A percentile compares a stretch with the other conserved stretches of the same genome.
Evolutionary conservation across 1,140 invertebrate genomes (phyloP).

Genomic region (Mactra quadrangularis): DNA sequence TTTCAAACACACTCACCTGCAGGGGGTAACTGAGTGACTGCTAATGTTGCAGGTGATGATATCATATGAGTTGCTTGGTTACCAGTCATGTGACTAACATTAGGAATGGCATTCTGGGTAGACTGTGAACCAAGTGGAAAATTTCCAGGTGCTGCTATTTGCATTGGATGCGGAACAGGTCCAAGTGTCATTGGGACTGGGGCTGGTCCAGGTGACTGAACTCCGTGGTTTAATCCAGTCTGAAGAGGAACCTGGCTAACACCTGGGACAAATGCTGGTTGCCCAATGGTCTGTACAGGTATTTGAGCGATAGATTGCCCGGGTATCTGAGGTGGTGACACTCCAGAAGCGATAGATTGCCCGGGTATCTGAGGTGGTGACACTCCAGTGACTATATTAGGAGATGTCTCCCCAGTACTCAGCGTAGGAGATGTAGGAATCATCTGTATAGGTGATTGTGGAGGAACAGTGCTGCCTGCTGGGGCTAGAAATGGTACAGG

Average conservation of each 20-base stretch:
- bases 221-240: neutral
- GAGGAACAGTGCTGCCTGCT: constrained; percentile 10
- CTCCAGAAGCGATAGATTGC: neutral
- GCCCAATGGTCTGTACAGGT: neutral
- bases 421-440: constrained; percentile 3
- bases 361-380: neutral
- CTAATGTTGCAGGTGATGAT: constrained; percentile 56
- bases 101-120: neutral
- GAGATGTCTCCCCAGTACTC: neutral
- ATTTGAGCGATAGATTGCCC: constrained; percentile 1
- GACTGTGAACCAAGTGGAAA: too few relatives aligned
- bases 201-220: neutral
- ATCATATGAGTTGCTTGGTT: too few relatives aligned
- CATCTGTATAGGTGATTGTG: neutral
- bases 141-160: neutral
- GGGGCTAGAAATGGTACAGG: constrained; percentile 85
- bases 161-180: too few relatives aligned
- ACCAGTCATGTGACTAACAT: constrained; percentile 21
- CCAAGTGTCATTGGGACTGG: neutral
- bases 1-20: constrained; percentile 7
- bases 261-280: neutral
- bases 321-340: too few relatives aligned
- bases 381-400: neutral
- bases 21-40: constrained; percentile 53
- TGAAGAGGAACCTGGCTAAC: too few relatives aligned